phyloP scores from a whole-genome alignment of 2,797 vertebrate species.

The Sciaenops ocellatus region DNA sequence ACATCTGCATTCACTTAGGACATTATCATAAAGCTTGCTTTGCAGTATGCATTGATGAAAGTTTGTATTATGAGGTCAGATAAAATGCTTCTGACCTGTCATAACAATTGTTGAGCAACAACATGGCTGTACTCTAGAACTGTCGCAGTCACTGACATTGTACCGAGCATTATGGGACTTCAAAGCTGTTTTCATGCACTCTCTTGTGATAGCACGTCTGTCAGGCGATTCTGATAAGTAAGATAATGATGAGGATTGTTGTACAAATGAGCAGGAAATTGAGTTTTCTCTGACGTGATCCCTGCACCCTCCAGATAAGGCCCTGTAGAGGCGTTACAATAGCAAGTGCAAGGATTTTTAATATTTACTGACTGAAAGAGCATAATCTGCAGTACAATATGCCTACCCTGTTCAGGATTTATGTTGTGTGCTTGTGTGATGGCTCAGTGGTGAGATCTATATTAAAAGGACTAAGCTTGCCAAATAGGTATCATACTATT shows the following conservation, averaged over 20 bases:
- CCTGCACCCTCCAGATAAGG: constrained; percentile 76
- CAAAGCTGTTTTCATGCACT: constrained; percentile 60
- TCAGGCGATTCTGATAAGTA: constrained; percentile 65
- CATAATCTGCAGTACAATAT: constrained; percentile 59
- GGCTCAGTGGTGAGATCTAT: constrained; percentile 38
- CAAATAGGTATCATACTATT: constrained; percentile 38
- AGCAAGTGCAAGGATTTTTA: constrained; percentile 70
- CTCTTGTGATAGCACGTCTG: constrained; percentile 56
- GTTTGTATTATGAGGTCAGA: constrained; percentile 3
- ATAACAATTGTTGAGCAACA: constrained; percentile 23
- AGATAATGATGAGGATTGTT: constrained; percentile 77
- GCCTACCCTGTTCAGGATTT: constrained; percentile 46
- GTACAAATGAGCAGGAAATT: constrained; percentile 79
- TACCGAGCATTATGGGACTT: constrained; percentile 41
- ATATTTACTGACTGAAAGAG: constrained; percentile 69
- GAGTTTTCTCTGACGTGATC: constrained; percentile 75
- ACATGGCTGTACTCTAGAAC: constrained; percentile 26
- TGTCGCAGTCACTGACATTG: constrained; percentile 24
- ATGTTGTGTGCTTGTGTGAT: constrained; percentile 35
- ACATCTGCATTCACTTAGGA: constrained; percentile 22
- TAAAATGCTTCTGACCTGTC: constrained; percentile 45
- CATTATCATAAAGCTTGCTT: constrained; percentile 33
- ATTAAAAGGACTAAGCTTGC: constrained; percentile 42
- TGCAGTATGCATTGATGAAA: constrained; percentile 16
- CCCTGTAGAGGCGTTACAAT: constrained; percentile 63